phyloP scores from a whole-genome alignment of 2,888 invertebrate genomes.

The Corbicula japonica region DNA sequence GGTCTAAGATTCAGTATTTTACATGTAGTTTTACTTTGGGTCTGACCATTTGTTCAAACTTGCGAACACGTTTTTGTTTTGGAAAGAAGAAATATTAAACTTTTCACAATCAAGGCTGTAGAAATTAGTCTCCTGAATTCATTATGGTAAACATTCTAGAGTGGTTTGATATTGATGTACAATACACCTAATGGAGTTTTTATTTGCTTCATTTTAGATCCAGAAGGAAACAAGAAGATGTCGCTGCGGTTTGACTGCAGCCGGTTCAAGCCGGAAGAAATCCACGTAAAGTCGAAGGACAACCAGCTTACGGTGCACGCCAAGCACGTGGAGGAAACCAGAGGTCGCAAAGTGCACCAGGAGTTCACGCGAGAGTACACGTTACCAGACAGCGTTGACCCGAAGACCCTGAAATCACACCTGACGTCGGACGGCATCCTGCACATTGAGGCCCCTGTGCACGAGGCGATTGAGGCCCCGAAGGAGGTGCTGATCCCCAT shows the following conservation, averaged over 20 bases:
- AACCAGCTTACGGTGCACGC: conserved; percentile 97
- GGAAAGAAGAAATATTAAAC: too few relatives aligned
- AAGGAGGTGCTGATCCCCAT: neutral
- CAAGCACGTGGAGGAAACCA: conserved; percentile 99
- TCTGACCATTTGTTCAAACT: too few relatives aligned
- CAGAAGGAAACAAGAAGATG: conserved; percentile 94
- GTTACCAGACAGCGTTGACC: conserved; percentile 98
- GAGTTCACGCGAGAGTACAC: conserved; percentile 99
- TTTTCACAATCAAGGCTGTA: too few relatives aligned
- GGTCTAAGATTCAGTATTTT: too few relatives aligned
- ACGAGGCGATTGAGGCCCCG: conserved; percentile 85
- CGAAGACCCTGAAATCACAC: conserved; percentile 97
- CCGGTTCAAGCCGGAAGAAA: conserved; percentile 97
- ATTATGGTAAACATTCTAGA: too few relatives aligned
- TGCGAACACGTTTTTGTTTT: too few relatives aligned
- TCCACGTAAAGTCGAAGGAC: conserved; percentile 99
- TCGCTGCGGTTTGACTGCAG: conserved; percentile 98
- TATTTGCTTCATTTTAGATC: too few relatives aligned
- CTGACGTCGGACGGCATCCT: conserved; percentile 98
- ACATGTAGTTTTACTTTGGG: too few relatives aligned
- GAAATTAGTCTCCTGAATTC: too few relatives aligned
- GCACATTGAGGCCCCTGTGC: conserved; percentile 98
- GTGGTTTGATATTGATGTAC: too few relatives aligned
- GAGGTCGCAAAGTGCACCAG: conserved; percentile 98
- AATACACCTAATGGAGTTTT: too few relatives aligned